Evolutionary conservation across 2,888 invertebrate genomes (phyloP).

Genomic region (Lissocephala sabroskyi): DNA sequence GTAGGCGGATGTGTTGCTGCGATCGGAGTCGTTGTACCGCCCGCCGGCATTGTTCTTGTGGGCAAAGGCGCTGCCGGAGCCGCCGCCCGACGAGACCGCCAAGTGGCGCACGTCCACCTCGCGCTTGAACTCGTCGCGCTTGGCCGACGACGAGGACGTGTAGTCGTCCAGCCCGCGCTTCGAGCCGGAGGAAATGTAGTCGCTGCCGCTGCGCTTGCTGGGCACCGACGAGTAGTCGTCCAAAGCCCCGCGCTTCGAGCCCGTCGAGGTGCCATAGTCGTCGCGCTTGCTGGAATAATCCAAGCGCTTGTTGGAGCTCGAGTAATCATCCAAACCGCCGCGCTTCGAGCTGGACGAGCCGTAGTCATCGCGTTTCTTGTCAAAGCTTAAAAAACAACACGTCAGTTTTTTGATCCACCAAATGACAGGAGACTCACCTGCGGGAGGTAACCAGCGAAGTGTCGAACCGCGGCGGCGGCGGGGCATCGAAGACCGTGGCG

Average conservation of each 20-base stretch:
- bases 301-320: constrained; percentile 55
- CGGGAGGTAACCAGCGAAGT: constrained; percentile 67
- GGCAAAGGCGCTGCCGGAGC: constrained; percentile 50
- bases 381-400: constrained; percentile 37
- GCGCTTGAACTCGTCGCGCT: constrained; percentile 69
- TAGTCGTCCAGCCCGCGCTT: constrained; percentile 59
- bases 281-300: constrained; percentile 52
- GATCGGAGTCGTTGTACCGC: constrained; percentile 61
- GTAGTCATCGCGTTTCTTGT: constrained; percentile 71
- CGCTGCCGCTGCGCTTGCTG: constrained; percentile 56
- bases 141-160: constrained; percentile 45
- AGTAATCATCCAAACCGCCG: constrained; percentile 62
- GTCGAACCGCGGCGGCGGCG: constrained; percentile 72
- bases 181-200: constrained; percentile 52
- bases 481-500: constrained; percentile 69
- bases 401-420: background rate
- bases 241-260: constrained; percentile 57
- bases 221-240: constrained; percentile 62
- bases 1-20: constrained; percentile 51
- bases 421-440: constrained; percentile 53
- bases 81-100: constrained; percentile 37
- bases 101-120: constrained; percentile 70
- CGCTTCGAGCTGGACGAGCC: constrained; percentile 62
- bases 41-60: constrained; percentile 49
- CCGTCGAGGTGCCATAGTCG: constrained; percentile 46